These are phyloP conservation scores for Peromyscus leucopus DNA, from an alignment of 2,113 vertebrate species.

Conservation along the genomic window DNA sequence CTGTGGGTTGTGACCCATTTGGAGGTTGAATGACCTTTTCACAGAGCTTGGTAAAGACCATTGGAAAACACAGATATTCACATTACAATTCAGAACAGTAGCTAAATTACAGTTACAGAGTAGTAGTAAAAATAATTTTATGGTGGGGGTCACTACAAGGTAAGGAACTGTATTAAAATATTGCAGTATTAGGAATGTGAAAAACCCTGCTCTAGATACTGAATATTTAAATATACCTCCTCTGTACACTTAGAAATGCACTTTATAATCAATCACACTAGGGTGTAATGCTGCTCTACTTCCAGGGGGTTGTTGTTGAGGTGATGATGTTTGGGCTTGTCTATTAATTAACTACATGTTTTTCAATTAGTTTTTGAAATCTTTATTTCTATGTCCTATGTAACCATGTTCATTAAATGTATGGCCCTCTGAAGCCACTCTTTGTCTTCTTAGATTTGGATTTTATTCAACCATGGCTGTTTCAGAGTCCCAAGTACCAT, in stretches of 20 bases:
- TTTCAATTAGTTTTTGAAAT: not conserved
- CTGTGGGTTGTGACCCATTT: not conserved
- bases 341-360: not conserved
- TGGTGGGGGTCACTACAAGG: not conserved
- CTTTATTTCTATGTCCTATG: not conserved
- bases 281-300: not conserved
- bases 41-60: not conserved
- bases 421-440: not conserved
- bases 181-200: not conserved
- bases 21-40: too few relatives aligned
- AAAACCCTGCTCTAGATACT: not conserved
- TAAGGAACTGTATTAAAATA: not conserved
- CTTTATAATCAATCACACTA: not conserved
- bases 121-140: not conserved
- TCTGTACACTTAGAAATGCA: not conserved
- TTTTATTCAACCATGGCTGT: not conserved
- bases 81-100: not conserved
- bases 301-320: not conserved
- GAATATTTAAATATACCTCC: not conserved
- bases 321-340: not conserved
- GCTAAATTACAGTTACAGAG: not conserved
- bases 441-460: not conserved
- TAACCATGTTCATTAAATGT: not conserved
- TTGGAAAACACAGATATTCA: not conserved
- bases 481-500: not conserved